These are phyloP conservation scores for Himalopsyche kuldschensis DNA, from an alignment of 2,888 invertebrate genomes.

Conservation along the genomic window DNA sequence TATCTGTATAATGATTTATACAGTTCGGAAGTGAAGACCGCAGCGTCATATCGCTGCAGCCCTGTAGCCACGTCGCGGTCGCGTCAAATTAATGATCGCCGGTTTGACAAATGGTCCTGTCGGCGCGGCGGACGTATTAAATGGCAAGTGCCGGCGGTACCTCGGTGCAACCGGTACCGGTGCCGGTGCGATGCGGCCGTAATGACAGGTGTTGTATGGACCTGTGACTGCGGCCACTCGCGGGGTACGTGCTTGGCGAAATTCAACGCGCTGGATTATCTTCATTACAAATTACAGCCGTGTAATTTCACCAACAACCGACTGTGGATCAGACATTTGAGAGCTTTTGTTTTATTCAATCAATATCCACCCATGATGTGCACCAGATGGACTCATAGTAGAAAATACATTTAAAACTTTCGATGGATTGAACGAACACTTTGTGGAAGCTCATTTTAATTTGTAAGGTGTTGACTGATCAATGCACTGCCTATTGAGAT, in stretches of 20 bases:
- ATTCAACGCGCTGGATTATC: not conserved
- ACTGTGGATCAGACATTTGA: too few relatives aligned
- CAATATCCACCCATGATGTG: too few relatives aligned
- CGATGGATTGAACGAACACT: too few relatives aligned
- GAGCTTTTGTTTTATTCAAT: too few relatives aligned
- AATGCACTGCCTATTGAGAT: too few relatives aligned
- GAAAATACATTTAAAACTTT: too few relatives aligned
- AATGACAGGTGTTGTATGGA: constrained; percentile 10
- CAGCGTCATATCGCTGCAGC: not conserved
- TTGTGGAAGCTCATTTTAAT: too few relatives aligned
- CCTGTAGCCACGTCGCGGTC: constrained; percentile 17
- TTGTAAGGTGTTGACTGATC: too few relatives aligned
- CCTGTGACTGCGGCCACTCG: not conserved
- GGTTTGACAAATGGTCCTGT: constrained; percentile 33
- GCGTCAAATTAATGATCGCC: constrained; percentile 29
- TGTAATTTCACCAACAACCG: too few relatives aligned
- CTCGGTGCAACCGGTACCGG: not conserved
- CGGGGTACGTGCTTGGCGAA: not conserved
- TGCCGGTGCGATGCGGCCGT: not conserved
- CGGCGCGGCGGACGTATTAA: constrained; percentile 5
- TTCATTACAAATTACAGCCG: not conserved
- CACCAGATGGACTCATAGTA: too few relatives aligned
- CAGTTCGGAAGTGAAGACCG: not conserved
- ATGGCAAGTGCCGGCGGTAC: not conserved
- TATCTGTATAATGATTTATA: not conserved